These are phyloP conservation scores for Drymonia ruficornis DNA, from an alignment of 2,888 invertebrate species.

Conservation along the genomic window DNA sequence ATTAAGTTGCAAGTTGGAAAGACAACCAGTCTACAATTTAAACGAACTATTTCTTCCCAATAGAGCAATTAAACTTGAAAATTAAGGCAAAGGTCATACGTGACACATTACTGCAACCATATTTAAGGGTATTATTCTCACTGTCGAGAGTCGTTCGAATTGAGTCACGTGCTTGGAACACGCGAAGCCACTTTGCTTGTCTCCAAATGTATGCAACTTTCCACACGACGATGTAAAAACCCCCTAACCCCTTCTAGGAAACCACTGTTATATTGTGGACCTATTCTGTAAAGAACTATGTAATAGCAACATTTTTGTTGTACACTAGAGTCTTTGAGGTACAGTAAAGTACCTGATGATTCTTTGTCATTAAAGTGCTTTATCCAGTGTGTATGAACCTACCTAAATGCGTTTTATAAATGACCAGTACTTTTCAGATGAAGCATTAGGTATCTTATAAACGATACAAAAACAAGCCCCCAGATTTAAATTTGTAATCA, in stretches of 20 bases:
- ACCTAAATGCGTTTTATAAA: too few species aligned
- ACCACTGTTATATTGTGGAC: conserved; percentile 13
- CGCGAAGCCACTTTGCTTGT: conserved; percentile 71
- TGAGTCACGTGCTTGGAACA: conserved; percentile 70
- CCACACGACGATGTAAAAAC: conserved; percentile 42
- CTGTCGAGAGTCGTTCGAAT: conserved; percentile 51
- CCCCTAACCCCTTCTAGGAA: conserved; percentile 38
- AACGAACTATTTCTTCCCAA: background rate
- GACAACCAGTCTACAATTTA: background rate
- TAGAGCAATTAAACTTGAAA: conserved; percentile 15
- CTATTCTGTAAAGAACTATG: background rate
- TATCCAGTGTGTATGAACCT: too few species aligned
- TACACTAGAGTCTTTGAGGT: too few species aligned
- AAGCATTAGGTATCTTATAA: too few species aligned
- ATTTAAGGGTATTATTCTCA: conserved; percentile 35
- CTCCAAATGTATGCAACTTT: conserved; percentile 72
- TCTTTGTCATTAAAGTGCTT: too few species aligned
- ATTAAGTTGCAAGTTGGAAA: too few species aligned
- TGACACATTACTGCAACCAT: conserved; percentile 32
- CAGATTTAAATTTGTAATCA: too few species aligned
- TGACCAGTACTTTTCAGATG: too few species aligned
- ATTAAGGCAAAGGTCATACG: conserved; percentile 35
- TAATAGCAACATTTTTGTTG: too few species aligned
- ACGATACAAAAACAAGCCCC: too few species aligned
- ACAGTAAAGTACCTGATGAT: too few species aligned